A percentile compares a stretch with the other conserved stretches of the same genome.
phyloP scores from a whole-genome alignment of 2,797 vertebrate species.

The Gephyroberyx darwinii region DNA sequence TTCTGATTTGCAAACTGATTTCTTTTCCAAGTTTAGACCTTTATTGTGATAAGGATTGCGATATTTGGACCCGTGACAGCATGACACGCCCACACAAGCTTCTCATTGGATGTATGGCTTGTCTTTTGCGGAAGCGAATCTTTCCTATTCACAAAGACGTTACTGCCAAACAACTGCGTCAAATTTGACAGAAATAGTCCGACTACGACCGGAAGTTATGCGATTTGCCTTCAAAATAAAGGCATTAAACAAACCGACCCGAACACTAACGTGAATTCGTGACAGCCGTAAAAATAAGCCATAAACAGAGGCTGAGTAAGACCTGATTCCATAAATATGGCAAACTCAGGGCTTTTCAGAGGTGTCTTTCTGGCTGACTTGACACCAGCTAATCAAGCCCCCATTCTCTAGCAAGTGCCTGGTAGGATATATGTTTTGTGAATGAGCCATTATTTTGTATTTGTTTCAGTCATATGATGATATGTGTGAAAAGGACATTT shows the following conservation, averaged over 20 bases:
- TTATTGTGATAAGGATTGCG: constrained; percentile 19
- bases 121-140: constrained; percentile 13
- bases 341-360: too few species aligned
- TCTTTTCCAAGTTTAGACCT: constrained; percentile 18
- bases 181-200: background rate
- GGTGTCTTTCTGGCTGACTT: too few species aligned
- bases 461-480: too few species aligned
- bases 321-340: too few species aligned
- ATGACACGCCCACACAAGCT: background rate
- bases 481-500: too few species aligned
- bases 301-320: too few species aligned
- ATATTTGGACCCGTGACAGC: constrained; percentile 1
- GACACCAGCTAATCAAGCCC: too few species aligned
- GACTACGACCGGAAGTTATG: background rate
- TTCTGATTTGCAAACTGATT: background rate
- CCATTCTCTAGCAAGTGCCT: too few species aligned
- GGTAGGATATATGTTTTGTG: too few species aligned
- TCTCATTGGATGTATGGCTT: constrained; percentile 54
- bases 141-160: constrained; percentile 34
- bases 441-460: too few species aligned
- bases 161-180: background rate
- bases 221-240: constrained; percentile 49
- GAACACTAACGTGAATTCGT: too few species aligned
- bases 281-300: too few species aligned
- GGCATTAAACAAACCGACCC: background rate